phyloP scores from a whole-genome alignment of 2,888 invertebrate genomes.

The Brachyopa scutellaris region DNA sequence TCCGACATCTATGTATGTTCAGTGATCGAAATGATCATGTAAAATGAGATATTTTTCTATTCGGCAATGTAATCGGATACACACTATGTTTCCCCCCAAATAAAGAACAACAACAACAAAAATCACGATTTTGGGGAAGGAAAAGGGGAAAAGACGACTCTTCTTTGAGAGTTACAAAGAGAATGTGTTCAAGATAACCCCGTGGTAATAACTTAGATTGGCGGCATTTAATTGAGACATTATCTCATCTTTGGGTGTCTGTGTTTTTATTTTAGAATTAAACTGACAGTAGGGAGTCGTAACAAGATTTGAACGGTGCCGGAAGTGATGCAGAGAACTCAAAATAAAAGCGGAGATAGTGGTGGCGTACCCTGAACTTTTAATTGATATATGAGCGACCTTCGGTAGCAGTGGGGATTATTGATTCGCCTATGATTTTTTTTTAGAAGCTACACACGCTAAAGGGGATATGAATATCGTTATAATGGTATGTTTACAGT shows the following conservation, averaged over 20 bases:
- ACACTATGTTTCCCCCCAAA: too few species aligned
- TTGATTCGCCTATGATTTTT: too few species aligned
- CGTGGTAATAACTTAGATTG: slow-evolving; percentile 39
- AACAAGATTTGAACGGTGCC: background rate
- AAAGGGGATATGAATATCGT: too few species aligned
- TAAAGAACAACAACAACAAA: background rate
- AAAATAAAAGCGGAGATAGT: background rate
- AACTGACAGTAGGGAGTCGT: background rate
- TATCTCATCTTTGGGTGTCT: background rate
- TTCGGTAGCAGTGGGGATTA: too few species aligned
- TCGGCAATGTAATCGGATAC: too few species aligned
- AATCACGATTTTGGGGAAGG: background rate
- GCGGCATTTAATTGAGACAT: background rate
- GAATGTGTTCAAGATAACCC: slow-evolving; percentile 16
- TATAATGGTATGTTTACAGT: too few species aligned
- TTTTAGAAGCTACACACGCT: too few species aligned
- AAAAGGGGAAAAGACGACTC: background rate
- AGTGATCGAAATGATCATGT: too few species aligned
- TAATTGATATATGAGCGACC: too few species aligned
- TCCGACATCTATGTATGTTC: background rate
- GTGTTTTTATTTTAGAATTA: too few species aligned
- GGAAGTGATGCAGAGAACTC: background rate
- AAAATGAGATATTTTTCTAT: slow-evolving; percentile 35
- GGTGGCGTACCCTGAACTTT: too few species aligned
- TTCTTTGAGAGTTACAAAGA: slow-evolving; percentile 1